Percentiles rank a stretch among this genome's conserved stretches.
Evolutionary conservation across 2,113 vertebrate species (phyloP).

Genomic region (Cavia aperea): DNA sequence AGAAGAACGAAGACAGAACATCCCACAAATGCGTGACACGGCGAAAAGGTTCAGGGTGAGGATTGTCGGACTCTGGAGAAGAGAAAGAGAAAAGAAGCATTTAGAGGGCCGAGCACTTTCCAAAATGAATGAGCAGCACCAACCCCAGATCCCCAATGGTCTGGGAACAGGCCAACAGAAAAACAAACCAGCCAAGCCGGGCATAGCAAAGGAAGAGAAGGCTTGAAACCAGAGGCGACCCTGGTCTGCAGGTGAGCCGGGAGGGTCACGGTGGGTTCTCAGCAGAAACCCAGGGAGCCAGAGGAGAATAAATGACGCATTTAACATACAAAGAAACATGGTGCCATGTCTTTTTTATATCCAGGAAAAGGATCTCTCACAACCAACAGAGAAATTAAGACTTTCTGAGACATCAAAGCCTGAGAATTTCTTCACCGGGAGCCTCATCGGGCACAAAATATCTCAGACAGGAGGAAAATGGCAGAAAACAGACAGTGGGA

Average conservation of each 20-base stretch:
- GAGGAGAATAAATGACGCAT: not conserved
- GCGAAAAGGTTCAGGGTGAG: accelerated
- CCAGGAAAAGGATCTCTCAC: not conserved
- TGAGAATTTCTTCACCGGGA: too few species aligned
- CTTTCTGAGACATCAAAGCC: not conserved
- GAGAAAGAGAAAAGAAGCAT: not conserved
- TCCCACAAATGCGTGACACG: not conserved
- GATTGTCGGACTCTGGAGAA: too few species aligned
- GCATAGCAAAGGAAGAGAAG: not conserved
- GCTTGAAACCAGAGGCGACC: not conserved
- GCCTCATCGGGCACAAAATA: not conserved
- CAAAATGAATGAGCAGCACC: not conserved
- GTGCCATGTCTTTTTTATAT: too few species aligned
- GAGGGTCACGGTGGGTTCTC: not conserved
- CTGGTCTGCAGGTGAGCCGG: not conserved
- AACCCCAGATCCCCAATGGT: too few species aligned
- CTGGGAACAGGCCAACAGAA: not conserved
- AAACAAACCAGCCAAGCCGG: not conserved
- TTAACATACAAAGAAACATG: too few species aligned
- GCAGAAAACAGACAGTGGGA: not conserved
- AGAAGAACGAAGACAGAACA: not conserved
- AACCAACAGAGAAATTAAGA: not conserved
- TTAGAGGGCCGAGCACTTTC: not conserved
- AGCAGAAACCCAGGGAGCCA: not conserved
- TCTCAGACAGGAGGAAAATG: not conserved